A percentile compares a stretch with the other conserved stretches of the same genome.
These are phyloP conservation scores for Sebastes nivosus DNA, from an alignment of 2,797 vertebrate genomes.

Conservation along the genomic window DNA sequence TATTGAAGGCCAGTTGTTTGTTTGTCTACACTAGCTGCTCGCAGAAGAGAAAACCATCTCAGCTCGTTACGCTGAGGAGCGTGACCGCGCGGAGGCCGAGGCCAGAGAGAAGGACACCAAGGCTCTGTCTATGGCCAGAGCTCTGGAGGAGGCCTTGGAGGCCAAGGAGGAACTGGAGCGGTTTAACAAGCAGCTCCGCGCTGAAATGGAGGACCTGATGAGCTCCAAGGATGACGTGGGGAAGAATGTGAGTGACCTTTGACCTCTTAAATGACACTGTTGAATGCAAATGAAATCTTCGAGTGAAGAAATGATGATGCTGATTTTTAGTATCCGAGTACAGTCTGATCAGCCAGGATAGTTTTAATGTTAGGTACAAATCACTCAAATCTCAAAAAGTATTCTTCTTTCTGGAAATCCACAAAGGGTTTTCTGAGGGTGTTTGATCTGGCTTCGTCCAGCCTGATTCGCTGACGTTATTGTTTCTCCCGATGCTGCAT, in stretches of 20 bases:
- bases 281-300: background rate
- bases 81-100: constrained; percentile 95
- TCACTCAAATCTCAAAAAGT: background rate
- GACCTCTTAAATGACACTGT: background rate
- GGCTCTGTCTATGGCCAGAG: constrained; percentile 91
- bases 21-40: constrained; percentile 83
- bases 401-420: background rate
- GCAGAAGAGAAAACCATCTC: constrained; percentile 98
- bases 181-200: constrained; percentile 92
- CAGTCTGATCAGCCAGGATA: background rate
- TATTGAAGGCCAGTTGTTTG: background rate
- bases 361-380: background rate
- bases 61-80: constrained; percentile 93
- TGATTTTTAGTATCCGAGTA: background rate
- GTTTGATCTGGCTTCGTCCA: background rate
- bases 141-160: constrained; percentile 94
- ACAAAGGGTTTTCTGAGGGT: background rate
- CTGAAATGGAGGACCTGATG: constrained; percentile 98
- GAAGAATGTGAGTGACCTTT: constrained; percentile 90
- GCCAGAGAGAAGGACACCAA: constrained; percentile 98
- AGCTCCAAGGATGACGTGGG: constrained; percentile 99
- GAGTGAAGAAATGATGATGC: background rate
- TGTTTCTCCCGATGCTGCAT: background rate
- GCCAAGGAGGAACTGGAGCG: constrained; percentile 96
- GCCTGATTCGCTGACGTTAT: background rate